phyloP scores from a whole-genome alignment of 2,797 vertebrate genomes.

The Gorsachius magnificus region DNA sequence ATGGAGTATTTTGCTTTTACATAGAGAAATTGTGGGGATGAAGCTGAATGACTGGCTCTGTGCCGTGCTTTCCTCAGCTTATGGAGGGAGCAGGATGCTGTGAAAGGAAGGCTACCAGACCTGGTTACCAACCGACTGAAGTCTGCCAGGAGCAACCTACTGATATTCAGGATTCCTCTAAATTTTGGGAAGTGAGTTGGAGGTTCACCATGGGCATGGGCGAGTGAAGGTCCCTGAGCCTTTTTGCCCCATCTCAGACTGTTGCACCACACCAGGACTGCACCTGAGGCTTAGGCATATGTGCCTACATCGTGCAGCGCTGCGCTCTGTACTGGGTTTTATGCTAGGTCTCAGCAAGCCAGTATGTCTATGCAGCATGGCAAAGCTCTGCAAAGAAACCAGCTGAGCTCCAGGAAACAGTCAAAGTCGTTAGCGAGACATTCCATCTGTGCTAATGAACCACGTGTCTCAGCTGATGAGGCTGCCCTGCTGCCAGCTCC shows the following conservation, averaged over 20 bases:
- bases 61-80: neutral
- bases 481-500: neutral
- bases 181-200: neutral
- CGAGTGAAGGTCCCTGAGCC: neutral
- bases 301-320: rapidly evolving
- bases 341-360: neutral
- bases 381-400: neutral
- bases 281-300: neutral
- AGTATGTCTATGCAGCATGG: rapidly evolving
- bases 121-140: neutral
- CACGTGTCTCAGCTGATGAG: neutral
- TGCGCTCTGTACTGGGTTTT: rapidly evolving
- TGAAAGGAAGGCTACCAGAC: neutral
- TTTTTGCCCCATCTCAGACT: neutral
- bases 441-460: neutral
- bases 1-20: neutral
- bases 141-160: neutral
- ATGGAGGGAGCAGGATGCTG: neutral
- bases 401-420: neutral
- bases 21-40: neutral
- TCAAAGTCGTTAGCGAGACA: rapidly evolving
- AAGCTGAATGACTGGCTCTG: neutral
- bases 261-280: neutral
- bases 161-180: neutral
- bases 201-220: rapidly evolving